phyloP scores from a whole-genome alignment of 2,888 invertebrate species.

The Odontothrips loti region DNA sequence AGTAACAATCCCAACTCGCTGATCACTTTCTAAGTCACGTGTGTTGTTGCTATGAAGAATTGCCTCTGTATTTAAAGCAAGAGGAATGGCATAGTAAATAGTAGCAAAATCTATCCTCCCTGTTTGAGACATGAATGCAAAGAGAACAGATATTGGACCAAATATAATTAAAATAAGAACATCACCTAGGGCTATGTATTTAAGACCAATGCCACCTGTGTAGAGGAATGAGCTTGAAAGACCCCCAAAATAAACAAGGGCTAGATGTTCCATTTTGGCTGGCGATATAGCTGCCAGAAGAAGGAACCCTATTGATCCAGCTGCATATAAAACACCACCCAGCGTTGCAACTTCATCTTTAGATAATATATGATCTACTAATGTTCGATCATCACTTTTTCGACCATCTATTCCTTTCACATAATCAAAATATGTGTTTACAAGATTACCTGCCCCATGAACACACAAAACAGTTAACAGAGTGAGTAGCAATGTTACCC shows the following conservation, averaged over 20 bases:
- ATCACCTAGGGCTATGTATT: constrained; percentile 93
- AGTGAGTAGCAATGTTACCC: constrained; percentile 73
- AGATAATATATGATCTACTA: constrained; percentile 86
- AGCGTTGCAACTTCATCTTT: constrained; percentile 81
- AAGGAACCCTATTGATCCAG: constrained; percentile 81
- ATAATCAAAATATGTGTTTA: constrained; percentile 94
- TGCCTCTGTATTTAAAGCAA: constrained; percentile 91
- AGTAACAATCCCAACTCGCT: constrained; percentile 87
- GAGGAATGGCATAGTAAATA: constrained; percentile 87
- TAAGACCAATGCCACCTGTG: constrained; percentile 91
- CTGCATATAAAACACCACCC: constrained; percentile 81
- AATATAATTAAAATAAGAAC: constrained; percentile 87
- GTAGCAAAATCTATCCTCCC: constrained; percentile 87
- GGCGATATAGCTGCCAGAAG: constrained; percentile 73
- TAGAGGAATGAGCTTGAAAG: constrained; percentile 93
- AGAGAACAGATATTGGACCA: constrained; percentile 89
- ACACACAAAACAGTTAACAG: constrained; percentile 84
- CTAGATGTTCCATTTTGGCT: constrained; percentile 90
- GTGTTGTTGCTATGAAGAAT: constrained; percentile 95
- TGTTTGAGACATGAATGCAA: constrained; percentile 89
- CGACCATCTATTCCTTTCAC: constrained; percentile 89
- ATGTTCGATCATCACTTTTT: constrained; percentile 88
- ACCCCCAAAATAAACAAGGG: constrained; percentile 91
- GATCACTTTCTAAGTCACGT: constrained; percentile 82
- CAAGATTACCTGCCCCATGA: constrained; percentile 93